Evolutionary conservation across 1,140 invertebrate species (phyloP).

Genomic region (Drosophila arizonae): DNA sequence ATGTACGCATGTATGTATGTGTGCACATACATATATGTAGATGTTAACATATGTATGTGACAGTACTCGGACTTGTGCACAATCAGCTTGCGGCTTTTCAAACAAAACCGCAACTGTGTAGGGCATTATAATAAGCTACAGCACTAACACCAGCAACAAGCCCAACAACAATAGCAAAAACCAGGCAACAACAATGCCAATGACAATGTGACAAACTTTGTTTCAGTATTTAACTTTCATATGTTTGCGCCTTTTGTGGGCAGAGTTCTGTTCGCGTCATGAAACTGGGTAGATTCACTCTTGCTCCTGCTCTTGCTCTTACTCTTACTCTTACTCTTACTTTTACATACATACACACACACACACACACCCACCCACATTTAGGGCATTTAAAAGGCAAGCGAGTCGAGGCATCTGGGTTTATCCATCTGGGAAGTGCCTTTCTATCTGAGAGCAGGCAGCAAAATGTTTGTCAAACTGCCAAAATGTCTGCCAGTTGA

Average conservation of each 20-base stretch:
- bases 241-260: conserved; percentile 25
- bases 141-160: conserved; percentile 3
- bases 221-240: conserved; percentile 43
- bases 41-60: conserved; percentile 19
- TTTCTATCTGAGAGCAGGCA: conserved; percentile 39
- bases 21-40: no score
- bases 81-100: conserved; percentile 44
- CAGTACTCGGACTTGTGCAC: conserved; percentile 22
- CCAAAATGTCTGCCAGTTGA: conserved; percentile 46
- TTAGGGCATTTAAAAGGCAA: neutral
- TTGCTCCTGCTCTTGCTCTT: neutral
- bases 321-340: neutral
- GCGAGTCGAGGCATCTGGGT: conserved; percentile 36
- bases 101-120: conserved; percentile 35
- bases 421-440: conserved; percentile 34
- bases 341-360: neutral
- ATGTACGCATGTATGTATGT: no score
- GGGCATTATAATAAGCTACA: conserved; percentile 40
- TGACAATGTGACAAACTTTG: conserved; percentile 59
- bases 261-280: conserved; percentile 17
- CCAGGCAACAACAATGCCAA: conserved; percentile 12
- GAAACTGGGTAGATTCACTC: conserved; percentile 20
- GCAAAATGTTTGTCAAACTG: conserved; percentile 60
- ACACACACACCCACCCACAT: neutral
- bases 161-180: neutral